Percentiles rank a stretch among this genome's conserved stretches.
phyloP scores from a whole-genome alignment of 2,797 vertebrate species.

The Hypotaenidia philippensis region DNA sequence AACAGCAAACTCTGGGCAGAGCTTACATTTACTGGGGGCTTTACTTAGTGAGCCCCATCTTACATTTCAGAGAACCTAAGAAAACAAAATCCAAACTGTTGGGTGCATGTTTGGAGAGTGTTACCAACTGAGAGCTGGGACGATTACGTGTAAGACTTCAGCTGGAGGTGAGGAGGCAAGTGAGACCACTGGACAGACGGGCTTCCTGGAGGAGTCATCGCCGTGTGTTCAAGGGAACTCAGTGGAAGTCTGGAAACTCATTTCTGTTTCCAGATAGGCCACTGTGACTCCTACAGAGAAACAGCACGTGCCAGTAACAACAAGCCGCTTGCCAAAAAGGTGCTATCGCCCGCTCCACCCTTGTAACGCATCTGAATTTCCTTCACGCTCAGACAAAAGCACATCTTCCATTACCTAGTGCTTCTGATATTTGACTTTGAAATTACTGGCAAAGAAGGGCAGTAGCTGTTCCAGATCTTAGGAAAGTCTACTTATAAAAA shows the following conservation, averaged over 20 bases:
- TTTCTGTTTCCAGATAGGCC: neutral
- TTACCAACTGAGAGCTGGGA: neutral
- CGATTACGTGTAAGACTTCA: neutral
- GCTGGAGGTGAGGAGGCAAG: neutral
- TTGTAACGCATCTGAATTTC: neutral
- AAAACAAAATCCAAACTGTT: neutral
- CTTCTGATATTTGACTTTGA: constrained; percentile 60
- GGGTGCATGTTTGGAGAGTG: too few relatives aligned
- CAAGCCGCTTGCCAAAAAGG: neutral
- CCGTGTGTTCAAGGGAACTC: neutral
- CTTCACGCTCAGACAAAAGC: constrained; percentile 3
- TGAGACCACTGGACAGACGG: neutral
- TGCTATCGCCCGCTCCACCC: neutral
- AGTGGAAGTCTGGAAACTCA: neutral
- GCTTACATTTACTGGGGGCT: fast-evolving
- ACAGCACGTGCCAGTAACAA: neutral
- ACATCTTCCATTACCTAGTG: constrained; percentile 34
- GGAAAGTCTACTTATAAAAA: constrained; percentile 71
- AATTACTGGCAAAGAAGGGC: constrained; percentile 62
- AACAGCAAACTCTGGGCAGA: neutral
- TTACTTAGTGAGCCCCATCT: neutral
- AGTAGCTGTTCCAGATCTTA: constrained; percentile 59
- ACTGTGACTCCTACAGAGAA: neutral
- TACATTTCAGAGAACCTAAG: neutral
- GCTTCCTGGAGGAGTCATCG: neutral